A percentile compares a stretch with the other conserved stretches of the same genome.
Evolutionary conservation across 2,113 vertebrate genomes (phyloP).

Genomic region (Leptobrachium leishanense): DNA sequence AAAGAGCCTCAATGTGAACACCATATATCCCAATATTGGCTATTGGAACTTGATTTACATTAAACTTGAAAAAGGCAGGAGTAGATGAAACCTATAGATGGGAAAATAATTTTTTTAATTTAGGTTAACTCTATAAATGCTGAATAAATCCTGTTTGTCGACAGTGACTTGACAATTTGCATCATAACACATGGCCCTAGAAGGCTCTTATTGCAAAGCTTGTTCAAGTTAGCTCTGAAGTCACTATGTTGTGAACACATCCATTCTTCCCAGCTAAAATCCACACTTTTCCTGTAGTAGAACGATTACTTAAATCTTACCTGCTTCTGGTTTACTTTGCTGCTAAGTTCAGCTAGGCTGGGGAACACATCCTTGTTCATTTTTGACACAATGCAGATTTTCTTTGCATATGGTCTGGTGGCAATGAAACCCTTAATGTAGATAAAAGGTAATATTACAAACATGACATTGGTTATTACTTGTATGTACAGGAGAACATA

Average conservation of each 20-base stretch:
- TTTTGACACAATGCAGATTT: conserved; percentile 52
- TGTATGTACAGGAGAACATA: too few species aligned
- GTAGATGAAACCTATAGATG: neutral
- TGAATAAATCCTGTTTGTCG: too few species aligned
- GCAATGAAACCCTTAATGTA: conserved; percentile 51
- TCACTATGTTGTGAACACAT: too few species aligned
- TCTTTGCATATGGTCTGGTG: conserved; percentile 52
- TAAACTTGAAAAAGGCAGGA: neutral
- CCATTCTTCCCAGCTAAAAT: too few species aligned
- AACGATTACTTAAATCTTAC: neutral
- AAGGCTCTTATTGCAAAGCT: too few species aligned
- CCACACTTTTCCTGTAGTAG: too few species aligned
- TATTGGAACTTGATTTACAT: conserved; percentile 9
- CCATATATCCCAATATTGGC: conserved; percentile 38
- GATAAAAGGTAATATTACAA: too few species aligned
- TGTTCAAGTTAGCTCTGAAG: too few species aligned
- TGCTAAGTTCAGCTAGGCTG: conserved; percentile 48
- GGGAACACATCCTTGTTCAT: conserved; percentile 54
- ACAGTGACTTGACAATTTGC: too few species aligned
- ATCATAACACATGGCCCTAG: too few species aligned
- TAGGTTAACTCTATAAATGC: too few species aligned
- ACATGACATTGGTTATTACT: too few species aligned
- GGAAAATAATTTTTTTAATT: neutral
- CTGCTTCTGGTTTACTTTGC: neutral
- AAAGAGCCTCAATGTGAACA: conserved; percentile 47